phyloP scores from a whole-genome alignment of 1,140 invertebrate genomes.

The Gryllus bimaculatus region DNA sequence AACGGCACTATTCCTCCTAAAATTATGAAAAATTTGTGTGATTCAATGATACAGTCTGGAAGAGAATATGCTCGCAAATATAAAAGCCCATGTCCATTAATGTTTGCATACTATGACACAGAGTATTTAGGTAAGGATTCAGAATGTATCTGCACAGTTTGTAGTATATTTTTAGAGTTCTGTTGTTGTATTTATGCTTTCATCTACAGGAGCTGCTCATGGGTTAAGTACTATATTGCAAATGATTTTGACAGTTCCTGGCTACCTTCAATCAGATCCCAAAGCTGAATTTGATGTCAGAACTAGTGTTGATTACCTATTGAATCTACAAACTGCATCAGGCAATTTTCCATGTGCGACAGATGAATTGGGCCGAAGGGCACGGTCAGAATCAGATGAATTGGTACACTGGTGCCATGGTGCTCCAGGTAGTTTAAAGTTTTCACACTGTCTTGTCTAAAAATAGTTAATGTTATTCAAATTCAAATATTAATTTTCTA shows the following conservation, averaged over 20 bases:
- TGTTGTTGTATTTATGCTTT: background rate
- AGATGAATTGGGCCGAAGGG: constrained; percentile 49
- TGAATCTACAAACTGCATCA: constrained; percentile 49
- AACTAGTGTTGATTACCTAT: constrained; percentile 49
- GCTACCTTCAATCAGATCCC: constrained; percentile 45
- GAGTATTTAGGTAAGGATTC: constrained; percentile 56
- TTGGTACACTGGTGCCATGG: constrained; percentile 86
- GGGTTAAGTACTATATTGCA: constrained; percentile 54
- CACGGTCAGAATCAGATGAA: constrained; percentile 43
- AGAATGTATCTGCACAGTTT: background rate
- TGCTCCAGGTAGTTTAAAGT: constrained; percentile 46
- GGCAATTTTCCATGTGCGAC: constrained; percentile 72
- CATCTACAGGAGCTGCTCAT: constrained; percentile 60
- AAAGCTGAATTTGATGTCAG: constrained; percentile 44
- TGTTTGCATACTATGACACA: constrained; percentile 78
- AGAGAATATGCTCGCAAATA: constrained; percentile 49
- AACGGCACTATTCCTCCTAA: constrained; percentile 40
- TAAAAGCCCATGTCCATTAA: constrained; percentile 55
- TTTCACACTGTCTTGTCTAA: too few relatives aligned
- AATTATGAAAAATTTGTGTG: constrained; percentile 51
- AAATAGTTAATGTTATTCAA: too few relatives aligned
- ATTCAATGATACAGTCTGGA: constrained; percentile 58
- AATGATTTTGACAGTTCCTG: constrained; percentile 50
- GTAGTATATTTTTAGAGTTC: background rate
- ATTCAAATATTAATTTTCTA: constrained; percentile 24